Base-by-base conservation (phyloP, 92 coral and sea anemone genomes). In the Galaxea fascicularis region DNA sequence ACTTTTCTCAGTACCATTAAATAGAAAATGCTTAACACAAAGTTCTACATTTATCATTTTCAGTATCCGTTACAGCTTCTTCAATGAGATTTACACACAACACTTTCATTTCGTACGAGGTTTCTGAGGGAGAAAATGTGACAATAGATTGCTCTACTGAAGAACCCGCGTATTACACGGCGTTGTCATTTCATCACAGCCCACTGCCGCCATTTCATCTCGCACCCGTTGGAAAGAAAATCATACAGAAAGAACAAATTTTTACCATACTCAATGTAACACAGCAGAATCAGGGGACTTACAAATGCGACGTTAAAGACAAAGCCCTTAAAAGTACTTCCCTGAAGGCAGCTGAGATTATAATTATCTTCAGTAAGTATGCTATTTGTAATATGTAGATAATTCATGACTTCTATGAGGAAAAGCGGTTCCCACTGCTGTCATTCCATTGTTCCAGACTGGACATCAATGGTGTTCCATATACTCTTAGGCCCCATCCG, bases 111-210 rank as follows among this genome's bases (percentile, higher is more conserved):
- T 45, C 59, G 15, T 30, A 62, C 72, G 46, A 77, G 12, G 72
- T 41, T 21, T 0, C 15, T 24, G 60, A 77, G 25, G 71, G 82
- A 0, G 82, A 62, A 1, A 41, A 77, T 18, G 18, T 77, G 4
- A 45, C 58, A 17, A 45, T 77, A 10, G 82, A 27, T 4, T 77
- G 82, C 31, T 16, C 60, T 14, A 77, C 82, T 10, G 10, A 7
- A 16, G 71, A 77, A 18, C 45, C 41, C 27, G 82, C 82, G 24
- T 77, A 77, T 27, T 27, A 62, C 45, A 62, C 82, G 10, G 82
- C 59, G 16, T 45, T 77, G 22, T 41, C 41, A 26, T 25, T 62
- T 25, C 57, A 45, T 11, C 71, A 21, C 44, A 21, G 52, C 10
- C 72, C 58, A 9, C 39, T 77, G 60, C 82, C 82, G 1, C 30